Conservation (phyloP, 2,113 vertebrate genomes). For the Hypocryptadius cinnamomeus region DNA sequence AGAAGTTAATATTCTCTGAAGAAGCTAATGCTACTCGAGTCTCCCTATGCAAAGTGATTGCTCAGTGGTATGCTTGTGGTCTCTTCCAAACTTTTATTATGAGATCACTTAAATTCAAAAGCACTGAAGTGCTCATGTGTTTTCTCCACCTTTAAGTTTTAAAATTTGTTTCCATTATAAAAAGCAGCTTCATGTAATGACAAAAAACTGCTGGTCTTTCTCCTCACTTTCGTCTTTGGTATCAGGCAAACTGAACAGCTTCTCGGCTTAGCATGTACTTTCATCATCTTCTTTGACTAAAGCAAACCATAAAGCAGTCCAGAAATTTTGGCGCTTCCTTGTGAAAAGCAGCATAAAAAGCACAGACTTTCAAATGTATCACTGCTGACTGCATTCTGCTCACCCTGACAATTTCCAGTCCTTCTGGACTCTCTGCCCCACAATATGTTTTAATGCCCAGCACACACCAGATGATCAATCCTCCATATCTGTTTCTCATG, state of each 20-base stretch:
- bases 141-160: slow-evolving; percentile 14
- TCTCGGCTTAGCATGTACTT: background rate
- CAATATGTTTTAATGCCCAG: background rate
- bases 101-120: slow-evolving; percentile 31
- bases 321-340: background rate
- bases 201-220: background rate
- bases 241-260: background rate
- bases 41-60: background rate
- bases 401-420: background rate
- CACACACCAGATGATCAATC: background rate
- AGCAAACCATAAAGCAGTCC: background rate
- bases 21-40: slow-evolving; percentile 1
- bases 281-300: background rate
- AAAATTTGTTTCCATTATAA: slow-evolving; percentile 34
- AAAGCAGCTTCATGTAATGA: background rate
- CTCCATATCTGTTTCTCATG: background rate
- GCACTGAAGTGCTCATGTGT: background rate
- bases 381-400: background rate
- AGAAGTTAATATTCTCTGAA: slow-evolving; percentile 54
- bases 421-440: background rate
- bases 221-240: background rate
- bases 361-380: background rate
- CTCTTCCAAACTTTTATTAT: background rate
- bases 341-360: background rate
- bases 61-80: background rate